Conservation (phyloP, 2,888 invertebrate genomes). For the Drosophila percnosoma region DNA sequence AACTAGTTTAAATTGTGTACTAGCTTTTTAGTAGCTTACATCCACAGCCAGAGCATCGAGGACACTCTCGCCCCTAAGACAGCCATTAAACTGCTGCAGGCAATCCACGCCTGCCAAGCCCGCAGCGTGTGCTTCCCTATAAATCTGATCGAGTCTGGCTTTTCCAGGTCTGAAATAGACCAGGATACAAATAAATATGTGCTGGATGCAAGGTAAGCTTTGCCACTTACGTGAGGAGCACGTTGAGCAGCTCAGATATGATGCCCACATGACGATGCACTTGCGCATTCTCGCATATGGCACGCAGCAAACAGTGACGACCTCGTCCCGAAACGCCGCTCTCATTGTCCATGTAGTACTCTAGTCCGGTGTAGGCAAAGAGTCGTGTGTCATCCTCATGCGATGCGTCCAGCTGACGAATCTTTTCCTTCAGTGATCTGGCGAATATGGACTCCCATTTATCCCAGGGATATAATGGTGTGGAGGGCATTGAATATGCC, state of each 20-base stretch:
- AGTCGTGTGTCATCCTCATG: constrained; percentile 78
- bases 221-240: constrained; percentile 52
- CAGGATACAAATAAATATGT: neutral
- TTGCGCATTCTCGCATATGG: constrained; percentile 84
- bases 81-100: constrained; percentile 86
- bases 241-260: constrained; percentile 67
- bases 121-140: constrained; percentile 86
- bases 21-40: constrained; percentile 23
- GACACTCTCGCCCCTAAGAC: constrained; percentile 87
- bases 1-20: constrained; percentile 28
- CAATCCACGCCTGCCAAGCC: constrained; percentile 86
- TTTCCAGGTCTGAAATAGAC: constrained; percentile 67
- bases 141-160: constrained; percentile 85
- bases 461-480: constrained; percentile 81
- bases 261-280: constrained; percentile 77
- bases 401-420: constrained; percentile 51
- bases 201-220: neutral
- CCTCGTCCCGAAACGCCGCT: constrained; percentile 60
- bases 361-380: constrained; percentile 77
- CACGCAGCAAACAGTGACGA: constrained; percentile 76
- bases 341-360: constrained; percentile 72
- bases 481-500: constrained; percentile 74
- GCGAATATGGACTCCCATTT: constrained; percentile 80
- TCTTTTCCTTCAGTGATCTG: constrained; percentile 62
- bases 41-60: constrained; percentile 80